Conservation (phyloP, 2,888 invertebrate genomes). For the Anthophora plumipes region DNA sequence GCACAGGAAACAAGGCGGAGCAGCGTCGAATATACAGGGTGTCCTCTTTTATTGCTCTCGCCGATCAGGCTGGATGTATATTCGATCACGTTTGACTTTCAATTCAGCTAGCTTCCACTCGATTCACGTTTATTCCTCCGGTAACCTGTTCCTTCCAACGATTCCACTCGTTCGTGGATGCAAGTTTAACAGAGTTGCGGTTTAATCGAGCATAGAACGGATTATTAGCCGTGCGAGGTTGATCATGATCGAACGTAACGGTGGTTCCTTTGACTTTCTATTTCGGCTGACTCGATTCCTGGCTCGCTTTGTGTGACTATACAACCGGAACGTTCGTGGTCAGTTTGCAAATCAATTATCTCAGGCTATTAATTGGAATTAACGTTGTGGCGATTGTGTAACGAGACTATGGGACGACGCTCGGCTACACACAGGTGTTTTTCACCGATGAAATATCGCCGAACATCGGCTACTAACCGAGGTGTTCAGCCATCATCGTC, state of each 20-base stretch:
- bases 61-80: constrained; percentile 20
- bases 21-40: constrained; percentile 43
- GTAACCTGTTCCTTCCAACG: neutral
- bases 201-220: neutral
- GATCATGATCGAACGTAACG: neutral
- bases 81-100: constrained; percentile 31
- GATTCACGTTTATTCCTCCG: neutral
- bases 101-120: neutral
- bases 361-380: constrained; percentile 28
- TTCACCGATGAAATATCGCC: constrained; percentile 30
- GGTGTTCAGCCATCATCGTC: constrained; percentile 19
- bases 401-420: neutral
- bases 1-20: constrained; percentile 64
- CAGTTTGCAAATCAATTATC: constrained; percentile 28
- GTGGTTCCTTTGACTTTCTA: neutral
- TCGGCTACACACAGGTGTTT: constrained; percentile 4
- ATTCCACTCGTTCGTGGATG: neutral
- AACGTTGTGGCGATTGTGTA: constrained; percentile 22
- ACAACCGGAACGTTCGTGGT: constrained; percentile 3
- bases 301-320: constrained; percentile 1
- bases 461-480: constrained; percentile 4
- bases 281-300: neutral
- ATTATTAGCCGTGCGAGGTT: neutral
- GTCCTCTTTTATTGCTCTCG: constrained; percentile 22
- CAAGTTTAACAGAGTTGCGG: neutral